Evolutionary conservation across 2,113 vertebrate species (phyloP).

Genomic region (Hemibagrus wyckioides): DNA sequence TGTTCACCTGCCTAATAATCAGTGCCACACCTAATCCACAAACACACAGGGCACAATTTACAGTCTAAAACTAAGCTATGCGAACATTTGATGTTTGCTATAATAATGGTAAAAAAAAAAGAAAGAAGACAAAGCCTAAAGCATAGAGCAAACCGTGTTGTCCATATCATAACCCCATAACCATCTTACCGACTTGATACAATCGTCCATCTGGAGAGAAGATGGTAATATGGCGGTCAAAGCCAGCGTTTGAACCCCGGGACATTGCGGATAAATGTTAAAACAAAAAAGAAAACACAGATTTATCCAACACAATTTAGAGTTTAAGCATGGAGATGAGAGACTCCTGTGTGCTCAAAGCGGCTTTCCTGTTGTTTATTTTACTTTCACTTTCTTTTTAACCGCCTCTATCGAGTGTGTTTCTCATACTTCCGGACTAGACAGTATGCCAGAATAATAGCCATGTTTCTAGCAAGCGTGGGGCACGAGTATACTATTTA

Average conservation of each 20-base stretch:
- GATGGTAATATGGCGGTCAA: constrained; percentile 81
- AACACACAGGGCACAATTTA: not conserved
- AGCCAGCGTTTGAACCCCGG: constrained; percentile 76
- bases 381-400: constrained; percentile 71
- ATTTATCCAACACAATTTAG: not conserved
- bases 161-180: not conserved
- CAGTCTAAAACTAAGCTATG: too few relatives aligned
- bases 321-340: not conserved
- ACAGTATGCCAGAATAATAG: not conserved
- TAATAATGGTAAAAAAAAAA: not conserved
- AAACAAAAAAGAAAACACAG: not conserved
- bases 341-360: not conserved
- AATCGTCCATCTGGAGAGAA: constrained; percentile 79
- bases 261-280: constrained; percentile 62
- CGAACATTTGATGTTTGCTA: not conserved
- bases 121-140: too few relatives aligned
- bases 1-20: not conserved
- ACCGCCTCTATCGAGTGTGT: not conserved
- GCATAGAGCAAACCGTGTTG: not conserved
- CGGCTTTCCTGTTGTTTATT: constrained; percentile 60
- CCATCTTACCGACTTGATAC: constrained; percentile 76
- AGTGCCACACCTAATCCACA: not conserved
- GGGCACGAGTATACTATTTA: not conserved
- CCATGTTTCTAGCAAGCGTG: not conserved
- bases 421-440: constrained; percentile 7